These are phyloP conservation scores for Drosophila ochracea DNA, from an alignment of 2,888 invertebrate species.

Conservation along the genomic window DNA sequence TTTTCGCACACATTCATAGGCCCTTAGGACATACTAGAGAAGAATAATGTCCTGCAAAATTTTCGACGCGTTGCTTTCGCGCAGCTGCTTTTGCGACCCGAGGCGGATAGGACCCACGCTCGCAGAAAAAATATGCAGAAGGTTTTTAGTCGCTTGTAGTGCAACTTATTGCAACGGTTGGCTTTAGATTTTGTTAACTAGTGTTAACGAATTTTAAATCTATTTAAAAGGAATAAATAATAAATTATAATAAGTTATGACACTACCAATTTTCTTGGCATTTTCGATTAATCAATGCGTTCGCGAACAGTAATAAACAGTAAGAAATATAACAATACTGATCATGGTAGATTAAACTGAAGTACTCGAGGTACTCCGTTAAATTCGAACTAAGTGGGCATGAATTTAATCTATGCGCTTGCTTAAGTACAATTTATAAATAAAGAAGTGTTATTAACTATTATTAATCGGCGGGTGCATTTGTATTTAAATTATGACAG, in stretches of 20 bases:
- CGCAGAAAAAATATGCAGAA: background rate
- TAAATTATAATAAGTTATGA: background rate
- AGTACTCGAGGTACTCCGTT: constrained; percentile 1
- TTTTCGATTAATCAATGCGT: background rate
- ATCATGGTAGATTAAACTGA: constrained; percentile 4
- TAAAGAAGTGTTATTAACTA: background rate
- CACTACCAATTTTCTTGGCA: background rate
- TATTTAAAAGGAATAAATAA: constrained; percentile 1
- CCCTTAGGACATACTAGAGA: background rate
- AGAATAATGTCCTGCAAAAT: too few species aligned
- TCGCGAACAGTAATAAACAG: too few species aligned
- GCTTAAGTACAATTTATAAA: constrained; percentile 11
- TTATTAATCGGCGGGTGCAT: background rate
- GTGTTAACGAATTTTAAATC: background rate
- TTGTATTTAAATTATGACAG: background rate
- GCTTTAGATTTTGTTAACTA: background rate
- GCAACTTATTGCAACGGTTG: background rate
- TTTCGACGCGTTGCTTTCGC: too few species aligned
- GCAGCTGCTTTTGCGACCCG: too few species aligned
- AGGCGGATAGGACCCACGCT: background rate
- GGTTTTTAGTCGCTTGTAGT: background rate
- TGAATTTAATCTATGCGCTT: constrained; percentile 51
- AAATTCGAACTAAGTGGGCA: background rate
- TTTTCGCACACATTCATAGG: background rate
- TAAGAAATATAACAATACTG: too few species aligned